Base-by-base conservation (phyloP, 2,113 vertebrate species). In the Periophthalmus modestus region DNA sequence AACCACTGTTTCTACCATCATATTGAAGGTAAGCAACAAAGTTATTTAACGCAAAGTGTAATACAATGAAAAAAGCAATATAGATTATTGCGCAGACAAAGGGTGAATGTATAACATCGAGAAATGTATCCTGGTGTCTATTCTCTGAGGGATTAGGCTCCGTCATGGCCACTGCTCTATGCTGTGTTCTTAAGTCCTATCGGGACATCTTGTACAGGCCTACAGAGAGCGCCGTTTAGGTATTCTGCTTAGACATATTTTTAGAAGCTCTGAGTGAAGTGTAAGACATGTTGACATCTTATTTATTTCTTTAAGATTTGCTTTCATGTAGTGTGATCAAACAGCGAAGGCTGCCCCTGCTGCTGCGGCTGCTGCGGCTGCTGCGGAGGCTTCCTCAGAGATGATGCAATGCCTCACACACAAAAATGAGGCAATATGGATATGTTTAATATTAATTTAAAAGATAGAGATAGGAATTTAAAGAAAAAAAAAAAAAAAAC, bases 11-110 rank as follows among this genome's bases (percentile, higher is more conserved):
- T 73, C 39, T 61, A 55, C 69, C 21, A 18, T 48, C 36, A 48
- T 69, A 66, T 34, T 58, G 46, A 21, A 75, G 52, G 54, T 24
- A 69, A 71, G 66, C 75, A 57, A 66, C 59, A 77, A 71, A 74
- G 50, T 80, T 81, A 68, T 70, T 79, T 77, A 66, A 58, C 68
- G 74, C 65, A 54, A 59, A 77, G 39, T 55, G 33, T 74, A 69
- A 79, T 74, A 63, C 65, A 68, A 75, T 69, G 4, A 69, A 69
- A 57, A 72, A 69, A 66, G 67, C 67, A 69, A 73, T 79, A 50
- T 67, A 62, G 55, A 77, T 21, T 36, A 33, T 59, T 61, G 61
- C 15, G 14, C 47, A 52, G 63, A 52, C 72, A 43, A 79, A 83
- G 58, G 24, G 65, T 62, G 80, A 80, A 80, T 74, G 11, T 61